Percentiles rank a stretch among this genome's conserved stretches.
Evolutionary conservation across 2,113 vertebrate species (phyloP).

Genomic region (Prionailurus viverrinus): DNA sequence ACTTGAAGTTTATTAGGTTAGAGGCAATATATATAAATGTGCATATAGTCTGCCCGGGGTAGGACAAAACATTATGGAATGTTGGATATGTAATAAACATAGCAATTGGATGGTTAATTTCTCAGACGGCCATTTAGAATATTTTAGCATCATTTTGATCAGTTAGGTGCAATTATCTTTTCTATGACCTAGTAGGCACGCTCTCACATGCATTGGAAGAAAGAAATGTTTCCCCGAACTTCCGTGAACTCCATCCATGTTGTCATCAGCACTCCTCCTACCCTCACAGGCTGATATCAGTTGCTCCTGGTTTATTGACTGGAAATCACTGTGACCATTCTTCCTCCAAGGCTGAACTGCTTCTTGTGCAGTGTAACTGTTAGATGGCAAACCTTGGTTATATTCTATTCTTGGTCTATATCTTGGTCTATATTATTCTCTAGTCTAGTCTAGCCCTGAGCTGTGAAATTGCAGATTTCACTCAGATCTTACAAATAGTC

Average conservation of each 20-base stretch:
- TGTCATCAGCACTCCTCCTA: background rate
- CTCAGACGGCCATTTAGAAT: background rate
- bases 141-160: background rate
- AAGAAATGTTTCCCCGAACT: background rate
- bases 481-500: background rate
- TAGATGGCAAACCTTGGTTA: background rate
- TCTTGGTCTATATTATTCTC: background rate
- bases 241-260: background rate
- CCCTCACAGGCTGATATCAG: background rate
- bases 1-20: conserved; percentile 21
- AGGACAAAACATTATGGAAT: background rate
- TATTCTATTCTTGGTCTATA: background rate
- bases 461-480: background rate
- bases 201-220: background rate
- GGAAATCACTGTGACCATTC: background rate
- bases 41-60: background rate
- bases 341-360: background rate
- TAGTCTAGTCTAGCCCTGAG: background rate
- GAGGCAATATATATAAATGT: background rate
- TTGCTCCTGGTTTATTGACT: background rate
- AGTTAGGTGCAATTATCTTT: background rate
- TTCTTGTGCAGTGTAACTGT: background rate
- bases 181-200: background rate
- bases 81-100: background rate
- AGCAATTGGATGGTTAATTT: background rate